phyloP scores from a whole-genome alignment of 2,797 vertebrate species.

The Silurus aristotelis region DNA sequence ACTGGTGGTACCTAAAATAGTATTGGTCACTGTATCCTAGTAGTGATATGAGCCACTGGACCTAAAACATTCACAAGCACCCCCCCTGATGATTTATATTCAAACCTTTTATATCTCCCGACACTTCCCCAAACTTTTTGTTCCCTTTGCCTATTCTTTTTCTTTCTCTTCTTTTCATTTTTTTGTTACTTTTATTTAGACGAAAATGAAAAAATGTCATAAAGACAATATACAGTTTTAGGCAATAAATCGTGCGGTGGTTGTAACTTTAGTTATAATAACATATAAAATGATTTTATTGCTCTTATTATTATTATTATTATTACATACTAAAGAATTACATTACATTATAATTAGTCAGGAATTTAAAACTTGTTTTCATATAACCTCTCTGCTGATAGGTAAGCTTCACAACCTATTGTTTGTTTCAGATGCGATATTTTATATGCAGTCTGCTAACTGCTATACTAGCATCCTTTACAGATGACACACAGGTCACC shows the following conservation, averaged over 20 bases:
- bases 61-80: not conserved
- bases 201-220: not conserved
- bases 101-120: not conserved
- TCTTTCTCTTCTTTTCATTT: not conserved
- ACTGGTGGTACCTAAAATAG: not conserved
- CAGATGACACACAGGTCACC: not conserved
- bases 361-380: not conserved
- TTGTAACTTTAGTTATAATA: not conserved
- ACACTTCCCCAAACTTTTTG: not conserved
- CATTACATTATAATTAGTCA: not conserved
- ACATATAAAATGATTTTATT: not conserved
- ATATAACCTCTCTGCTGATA: not conserved
- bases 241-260: no score
- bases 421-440: not conserved
- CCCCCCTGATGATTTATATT: not conserved
- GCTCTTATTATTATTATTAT: constrained; percentile 10
- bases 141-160: not conserved
- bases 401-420: not conserved
- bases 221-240: not conserved
- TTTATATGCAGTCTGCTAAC: not conserved
- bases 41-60: not conserved
- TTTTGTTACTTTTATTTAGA: not conserved
- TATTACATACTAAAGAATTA: not conserved
- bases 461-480: not conserved
- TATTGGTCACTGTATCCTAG: not conserved